These are phyloP conservation scores for Champsocephalus esox DNA, from an alignment of 2,797 vertebrate genomes.

Conservation along the genomic window DNA sequence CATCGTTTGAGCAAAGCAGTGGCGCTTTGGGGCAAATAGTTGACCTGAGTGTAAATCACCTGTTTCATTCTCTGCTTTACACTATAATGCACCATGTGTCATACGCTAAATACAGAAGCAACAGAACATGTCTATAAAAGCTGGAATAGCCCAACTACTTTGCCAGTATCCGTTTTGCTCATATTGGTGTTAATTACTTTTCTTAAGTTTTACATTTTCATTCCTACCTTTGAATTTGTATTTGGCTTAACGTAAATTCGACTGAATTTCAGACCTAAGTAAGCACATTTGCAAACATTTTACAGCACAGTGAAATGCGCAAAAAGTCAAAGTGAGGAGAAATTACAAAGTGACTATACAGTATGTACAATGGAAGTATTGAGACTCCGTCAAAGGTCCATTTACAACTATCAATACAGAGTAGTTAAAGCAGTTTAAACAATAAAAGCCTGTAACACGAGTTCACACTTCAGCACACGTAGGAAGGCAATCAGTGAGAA, in stretches of 20 bases:
- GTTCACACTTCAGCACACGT: constrained; percentile 47
- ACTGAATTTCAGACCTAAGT: constrained; percentile 17
- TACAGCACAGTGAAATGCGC: constrained; percentile 40
- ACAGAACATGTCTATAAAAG: constrained; percentile 9
- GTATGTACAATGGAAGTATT: constrained; percentile 49
- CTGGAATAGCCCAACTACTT: constrained; percentile 5
- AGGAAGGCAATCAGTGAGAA: constrained; percentile 64
- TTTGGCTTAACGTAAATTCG: not conserved
- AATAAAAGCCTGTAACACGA: constrained; percentile 32
- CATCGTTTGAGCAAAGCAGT: constrained; percentile 26
- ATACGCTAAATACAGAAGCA: not conserved
- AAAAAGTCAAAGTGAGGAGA: constrained; percentile 37
- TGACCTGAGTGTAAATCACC: constrained; percentile 37
- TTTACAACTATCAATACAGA: constrained; percentile 38
- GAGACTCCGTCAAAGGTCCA: constrained; percentile 44
- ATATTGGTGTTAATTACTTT: not conserved
- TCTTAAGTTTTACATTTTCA: constrained; percentile 9
- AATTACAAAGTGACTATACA: constrained; percentile 42
- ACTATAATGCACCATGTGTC: not conserved
- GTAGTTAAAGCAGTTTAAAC: constrained; percentile 41
- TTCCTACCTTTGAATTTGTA: constrained; percentile 4
- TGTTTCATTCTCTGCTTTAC: not conserved
- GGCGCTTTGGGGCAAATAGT: constrained; percentile 10
- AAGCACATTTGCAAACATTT: constrained; percentile 45
- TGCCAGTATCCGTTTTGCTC: not conserved